These are phyloP conservation scores for Prosopocoilus inquinatus DNA, from an alignment of 2,888 invertebrate species.

Conservation along the genomic window DNA sequence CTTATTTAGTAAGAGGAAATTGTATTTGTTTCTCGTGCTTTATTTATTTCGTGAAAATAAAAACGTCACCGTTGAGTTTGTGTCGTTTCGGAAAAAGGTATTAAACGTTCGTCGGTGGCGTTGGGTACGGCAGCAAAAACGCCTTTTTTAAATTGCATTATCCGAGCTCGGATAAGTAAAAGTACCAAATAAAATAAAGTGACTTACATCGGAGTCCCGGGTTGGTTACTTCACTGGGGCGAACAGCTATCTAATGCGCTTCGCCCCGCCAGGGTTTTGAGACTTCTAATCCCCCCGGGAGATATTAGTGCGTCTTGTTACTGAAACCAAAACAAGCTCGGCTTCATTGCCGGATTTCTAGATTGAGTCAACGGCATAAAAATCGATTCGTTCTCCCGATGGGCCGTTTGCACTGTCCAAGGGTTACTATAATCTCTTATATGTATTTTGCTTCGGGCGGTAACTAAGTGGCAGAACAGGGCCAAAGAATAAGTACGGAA, in stretches of 20 bases:
- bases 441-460: neutral
- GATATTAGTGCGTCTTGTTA: constrained; percentile 39
- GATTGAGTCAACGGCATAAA: constrained; percentile 29
- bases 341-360: constrained; percentile 32
- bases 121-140: neutral
- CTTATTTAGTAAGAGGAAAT: no score
- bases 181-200: constrained; percentile 18
- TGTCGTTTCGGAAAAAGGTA: neutral
- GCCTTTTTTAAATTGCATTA: constrained; percentile 13
- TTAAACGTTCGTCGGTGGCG: neutral
- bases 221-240: constrained; percentile 20
- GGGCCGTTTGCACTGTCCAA: neutral
- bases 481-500: no score
- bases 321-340: constrained; percentile 35
- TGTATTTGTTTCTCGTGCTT: neutral
- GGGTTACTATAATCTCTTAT: neutral
- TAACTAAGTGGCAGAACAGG: no score
- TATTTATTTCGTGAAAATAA: neutral
- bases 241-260: constrained; percentile 35
- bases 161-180: constrained; percentile 16
- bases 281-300: constrained; percentile 37
- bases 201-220: constrained; percentile 15
- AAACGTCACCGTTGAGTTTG: neutral
- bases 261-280: constrained; percentile 29
- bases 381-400: constrained; percentile 25